Evolutionary conservation across 1,140 invertebrate genomes (phyloP).

Genomic region (Pinna nobilis): DNA sequence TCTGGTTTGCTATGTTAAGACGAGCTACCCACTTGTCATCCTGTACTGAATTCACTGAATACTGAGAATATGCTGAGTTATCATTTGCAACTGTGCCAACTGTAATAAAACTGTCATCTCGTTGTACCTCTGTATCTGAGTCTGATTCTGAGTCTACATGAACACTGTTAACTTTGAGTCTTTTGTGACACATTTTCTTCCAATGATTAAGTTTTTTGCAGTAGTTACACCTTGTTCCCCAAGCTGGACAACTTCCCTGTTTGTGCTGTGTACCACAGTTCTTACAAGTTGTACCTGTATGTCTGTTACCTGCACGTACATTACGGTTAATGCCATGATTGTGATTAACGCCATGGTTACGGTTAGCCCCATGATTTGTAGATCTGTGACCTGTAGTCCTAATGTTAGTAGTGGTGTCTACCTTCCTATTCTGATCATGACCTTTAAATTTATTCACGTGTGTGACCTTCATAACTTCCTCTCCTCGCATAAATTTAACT

Average conservation of each 20-base stretch:
- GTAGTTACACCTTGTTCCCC: background rate
- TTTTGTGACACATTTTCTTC: slow-evolving; percentile 4
- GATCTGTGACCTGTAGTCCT: too few relatives aligned
- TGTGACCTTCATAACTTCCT: slow-evolving; percentile 1
- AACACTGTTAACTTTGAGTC: background rate
- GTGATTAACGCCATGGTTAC: too few relatives aligned
- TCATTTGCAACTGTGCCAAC: background rate
- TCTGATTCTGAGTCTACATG: background rate
- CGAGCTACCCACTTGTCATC: slow-evolving; percentile 23
- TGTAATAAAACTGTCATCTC: background rate
- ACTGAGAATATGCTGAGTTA: too few relatives aligned
- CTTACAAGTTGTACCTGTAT: background rate
- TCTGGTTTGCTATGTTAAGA: background rate
- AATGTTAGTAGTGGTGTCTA: too few relatives aligned
- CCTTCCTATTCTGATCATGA: too few relatives aligned
- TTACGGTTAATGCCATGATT: too few relatives aligned
- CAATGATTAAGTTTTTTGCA: slow-evolving; percentile 17
- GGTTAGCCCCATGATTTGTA: too few relatives aligned
- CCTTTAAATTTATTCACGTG: too few relatives aligned
- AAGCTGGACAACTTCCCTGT: slow-evolving; percentile 4
- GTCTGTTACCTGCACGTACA: too few relatives aligned
- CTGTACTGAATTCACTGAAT: background rate
- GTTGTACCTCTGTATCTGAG: background rate
- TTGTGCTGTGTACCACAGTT: background rate
- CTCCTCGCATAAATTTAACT: slow-evolving; percentile 9